Conservation (phyloP, 2,797 vertebrate genomes). For the Squalus acanthias region DNA sequence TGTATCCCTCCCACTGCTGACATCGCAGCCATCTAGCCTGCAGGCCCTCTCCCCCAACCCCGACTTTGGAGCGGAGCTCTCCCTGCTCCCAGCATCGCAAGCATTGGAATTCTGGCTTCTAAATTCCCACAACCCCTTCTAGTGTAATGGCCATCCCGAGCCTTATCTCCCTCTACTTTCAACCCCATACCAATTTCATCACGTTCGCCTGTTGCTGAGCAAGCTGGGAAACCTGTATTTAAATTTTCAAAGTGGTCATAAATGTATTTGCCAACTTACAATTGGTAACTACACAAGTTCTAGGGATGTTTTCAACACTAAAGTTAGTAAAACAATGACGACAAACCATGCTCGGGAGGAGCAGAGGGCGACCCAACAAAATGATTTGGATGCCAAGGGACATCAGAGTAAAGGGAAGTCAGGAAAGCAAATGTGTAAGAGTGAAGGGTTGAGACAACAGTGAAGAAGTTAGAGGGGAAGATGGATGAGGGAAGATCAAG, state of each 20-base stretch:
- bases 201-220: background rate
- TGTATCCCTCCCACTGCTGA: background rate
- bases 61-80: background rate
- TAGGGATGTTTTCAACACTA: background rate
- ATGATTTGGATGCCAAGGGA: too few species aligned
- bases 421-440: background rate
- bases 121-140: background rate
- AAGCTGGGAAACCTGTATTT: background rate
- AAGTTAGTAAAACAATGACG: too few species aligned
- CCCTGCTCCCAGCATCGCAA: background rate
- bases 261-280: too few species aligned
- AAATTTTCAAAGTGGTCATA: background rate
- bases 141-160: too few species aligned
- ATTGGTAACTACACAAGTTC: background rate
- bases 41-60: background rate
- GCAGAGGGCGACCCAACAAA: too few species aligned
- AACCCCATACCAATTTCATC: background rate
- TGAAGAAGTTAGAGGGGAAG: background rate
- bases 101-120: too few species aligned
- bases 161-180: background rate
- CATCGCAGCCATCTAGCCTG: background rate
- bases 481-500: background rate
- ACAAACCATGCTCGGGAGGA: too few species aligned
- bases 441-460: background rate
- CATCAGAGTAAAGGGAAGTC: background rate